Conservation (phyloP, 2,113 vertebrate species). For the Oxygymnocypris stewartii region DNA sequence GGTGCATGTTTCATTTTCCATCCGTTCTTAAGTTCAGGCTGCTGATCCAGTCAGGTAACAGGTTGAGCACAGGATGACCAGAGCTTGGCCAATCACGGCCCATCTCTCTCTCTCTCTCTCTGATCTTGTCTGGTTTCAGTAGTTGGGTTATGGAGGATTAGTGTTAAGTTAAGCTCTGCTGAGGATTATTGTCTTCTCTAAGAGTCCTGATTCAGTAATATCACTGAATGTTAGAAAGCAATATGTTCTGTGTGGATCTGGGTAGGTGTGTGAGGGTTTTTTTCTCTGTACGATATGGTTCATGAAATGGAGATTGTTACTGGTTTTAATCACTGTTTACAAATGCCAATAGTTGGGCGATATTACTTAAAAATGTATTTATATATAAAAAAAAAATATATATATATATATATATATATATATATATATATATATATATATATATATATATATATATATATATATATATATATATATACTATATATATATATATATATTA, state of each 20-base stretch:
- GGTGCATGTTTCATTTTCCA: not conserved
- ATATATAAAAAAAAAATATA: too few species aligned
- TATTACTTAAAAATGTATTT: not conserved
- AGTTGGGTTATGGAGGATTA: slow-evolving; percentile 21
- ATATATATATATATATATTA: too few species aligned
- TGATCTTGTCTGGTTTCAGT: not conserved
- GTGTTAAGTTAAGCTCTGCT: not conserved
- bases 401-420: too few species aligned
- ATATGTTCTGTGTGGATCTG: not conserved
- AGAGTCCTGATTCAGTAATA: not conserved
- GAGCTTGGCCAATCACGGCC: slow-evolving; percentile 58
- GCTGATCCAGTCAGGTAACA: slow-evolving; percentile 51
- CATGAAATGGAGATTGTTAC: not conserved
- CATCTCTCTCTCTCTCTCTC: not conserved
- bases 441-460: too few species aligned
- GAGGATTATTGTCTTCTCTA: not conserved
- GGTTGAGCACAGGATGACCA: slow-evolving; percentile 48
- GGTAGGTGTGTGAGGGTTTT: not conserved
- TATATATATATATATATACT: too few species aligned
- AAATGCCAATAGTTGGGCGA: not conserved
- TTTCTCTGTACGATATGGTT: not conserved
- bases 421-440: too few species aligned
- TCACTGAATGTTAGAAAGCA: not conserved
- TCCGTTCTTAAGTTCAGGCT: slow-evolving; percentile 28
- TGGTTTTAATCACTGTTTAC: too few species aligned